Conservation (phyloP, 2,888 invertebrate species). For the Coecobrya sp. region DNA sequence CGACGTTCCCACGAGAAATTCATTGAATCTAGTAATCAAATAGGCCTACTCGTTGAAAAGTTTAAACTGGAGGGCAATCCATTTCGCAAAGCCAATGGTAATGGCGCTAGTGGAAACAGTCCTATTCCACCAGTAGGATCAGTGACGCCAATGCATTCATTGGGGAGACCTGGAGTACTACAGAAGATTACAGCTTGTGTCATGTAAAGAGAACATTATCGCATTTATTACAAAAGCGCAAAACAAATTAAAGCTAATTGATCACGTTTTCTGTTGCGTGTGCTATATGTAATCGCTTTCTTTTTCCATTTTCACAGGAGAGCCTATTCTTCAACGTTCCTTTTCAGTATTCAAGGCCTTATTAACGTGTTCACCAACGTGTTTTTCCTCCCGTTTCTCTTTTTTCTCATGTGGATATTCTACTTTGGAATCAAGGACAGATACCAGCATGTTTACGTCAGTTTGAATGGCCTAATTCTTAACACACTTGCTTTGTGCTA, state of each 20-base stretch:
- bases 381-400: conserved; percentile 91
- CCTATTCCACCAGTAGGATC: conserved; percentile 72
- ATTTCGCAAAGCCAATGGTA: conserved; percentile 90
- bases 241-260: conserved; percentile 33
- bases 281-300: conserved; percentile 11
- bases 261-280: conserved; percentile 43
- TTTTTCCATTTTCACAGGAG: conserved; percentile 89
- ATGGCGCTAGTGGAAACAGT: conserved; percentile 85
- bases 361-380: conserved; percentile 93
- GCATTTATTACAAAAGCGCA: not conserved
- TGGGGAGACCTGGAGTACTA: conserved; percentile 92
- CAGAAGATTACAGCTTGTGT: conserved; percentile 91
- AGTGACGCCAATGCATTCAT: conserved; percentile 90
- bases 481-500: conserved; percentile 91
- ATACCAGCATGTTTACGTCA: conserved; percentile 91
- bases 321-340: conserved; percentile 93
- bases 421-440: conserved; percentile 89
- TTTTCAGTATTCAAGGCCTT: conserved; percentile 92
- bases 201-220: conserved; percentile 86
- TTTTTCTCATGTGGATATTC: conserved; percentile 93
- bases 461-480: conserved; percentile 92
- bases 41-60: conserved; percentile 96
- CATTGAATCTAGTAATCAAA: conserved; percentile 97
- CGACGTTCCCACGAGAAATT: conserved; percentile 96
- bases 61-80: conserved; percentile 95